Conservation (phyloP, 1,140 invertebrate genomes). For the Helicoverpa armigera region DNA sequence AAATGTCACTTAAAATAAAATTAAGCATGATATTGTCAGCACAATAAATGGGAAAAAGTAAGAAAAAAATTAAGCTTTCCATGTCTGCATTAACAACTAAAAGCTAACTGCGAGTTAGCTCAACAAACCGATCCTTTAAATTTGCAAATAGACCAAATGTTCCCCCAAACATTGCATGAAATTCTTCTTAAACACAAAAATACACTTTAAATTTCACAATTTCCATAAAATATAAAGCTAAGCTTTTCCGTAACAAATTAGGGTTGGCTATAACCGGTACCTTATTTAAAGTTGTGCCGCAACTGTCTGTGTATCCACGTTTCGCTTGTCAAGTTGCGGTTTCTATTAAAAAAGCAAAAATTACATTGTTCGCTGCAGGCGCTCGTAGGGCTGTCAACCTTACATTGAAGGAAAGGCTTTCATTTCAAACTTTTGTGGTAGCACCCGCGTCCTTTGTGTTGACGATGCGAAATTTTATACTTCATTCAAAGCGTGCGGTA, state of each 20-base stretch:
- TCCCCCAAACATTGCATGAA: not conserved
- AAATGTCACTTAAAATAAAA: too few species aligned
- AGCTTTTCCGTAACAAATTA: conserved; percentile 45
- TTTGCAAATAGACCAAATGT: not conserved
- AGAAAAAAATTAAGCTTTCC: too few species aligned
- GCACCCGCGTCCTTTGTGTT: conserved; percentile 53
- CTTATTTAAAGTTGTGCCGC: conserved; percentile 49
- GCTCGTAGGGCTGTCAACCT: conserved; percentile 54
- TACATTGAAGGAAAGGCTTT: conserved; percentile 54
- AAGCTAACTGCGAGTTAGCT: not conserved
- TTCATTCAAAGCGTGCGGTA: conserved; percentile 51
- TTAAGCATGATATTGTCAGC: too few species aligned
- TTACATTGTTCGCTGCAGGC: conserved; percentile 54
- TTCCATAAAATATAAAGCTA: conserved; percentile 23
- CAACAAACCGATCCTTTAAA: not conserved
- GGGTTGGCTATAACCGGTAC: conserved; percentile 42
- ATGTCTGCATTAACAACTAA: too few species aligned
- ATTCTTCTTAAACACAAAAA: conserved; percentile 17
- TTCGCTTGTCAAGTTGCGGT: conserved; percentile 49
- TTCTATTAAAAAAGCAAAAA: conserved; percentile 58
- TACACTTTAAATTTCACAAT: conserved; percentile 42
- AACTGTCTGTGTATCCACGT: conserved; percentile 49
- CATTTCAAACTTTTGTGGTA: conserved; percentile 56
- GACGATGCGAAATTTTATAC: conserved; percentile 54
- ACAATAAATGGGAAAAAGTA: too few species aligned